phyloP scores from a whole-genome alignment of 2,888 invertebrate genomes.

The Altica lythri region DNA sequence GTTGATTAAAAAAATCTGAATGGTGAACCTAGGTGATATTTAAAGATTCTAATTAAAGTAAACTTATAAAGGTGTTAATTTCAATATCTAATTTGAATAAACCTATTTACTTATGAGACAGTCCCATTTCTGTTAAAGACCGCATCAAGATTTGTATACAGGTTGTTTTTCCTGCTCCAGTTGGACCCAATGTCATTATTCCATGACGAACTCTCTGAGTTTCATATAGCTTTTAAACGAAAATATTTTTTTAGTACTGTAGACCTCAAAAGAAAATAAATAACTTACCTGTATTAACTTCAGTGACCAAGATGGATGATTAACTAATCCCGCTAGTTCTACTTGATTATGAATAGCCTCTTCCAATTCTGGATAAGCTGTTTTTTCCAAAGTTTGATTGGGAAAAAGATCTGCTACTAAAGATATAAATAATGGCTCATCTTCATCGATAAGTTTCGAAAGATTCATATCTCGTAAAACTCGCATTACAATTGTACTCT shows the following conservation, averaged over 20 bases:
- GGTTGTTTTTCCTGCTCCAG: slow-evolving; percentile 93
- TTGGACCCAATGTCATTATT: slow-evolving; percentile 94
- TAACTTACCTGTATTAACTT: slow-evolving; percentile 82
- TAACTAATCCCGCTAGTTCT: slow-evolving; percentile 77
- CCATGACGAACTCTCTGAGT: slow-evolving; percentile 95
- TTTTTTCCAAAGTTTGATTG: slow-evolving; percentile 91
- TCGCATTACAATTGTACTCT: slow-evolving; percentile 95
- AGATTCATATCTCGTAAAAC: slow-evolving; percentile 98
- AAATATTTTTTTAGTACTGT: not conserved
- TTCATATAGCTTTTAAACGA: slow-evolving; percentile 75
- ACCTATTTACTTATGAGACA: slow-evolving; percentile 78
- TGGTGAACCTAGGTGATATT: no score
- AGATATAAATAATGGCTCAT: slow-evolving; percentile 96
- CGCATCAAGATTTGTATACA: slow-evolving; percentile 91
- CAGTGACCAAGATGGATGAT: slow-evolving; percentile 93
- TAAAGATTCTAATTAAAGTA: no score
- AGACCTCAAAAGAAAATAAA: no score
- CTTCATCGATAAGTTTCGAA: slow-evolving; percentile 95
- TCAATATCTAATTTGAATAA: no score
- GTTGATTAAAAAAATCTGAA: no score
- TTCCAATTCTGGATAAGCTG: slow-evolving; percentile 86
- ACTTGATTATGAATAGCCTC: slow-evolving; percentile 85
- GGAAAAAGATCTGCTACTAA: slow-evolving; percentile 95
- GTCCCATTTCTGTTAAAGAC: slow-evolving; percentile 83
- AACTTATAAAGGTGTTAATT: no score